Base-by-base conservation (phyloP, 2,888 invertebrate genomes). In the Cerastis leucographa region DNA sequence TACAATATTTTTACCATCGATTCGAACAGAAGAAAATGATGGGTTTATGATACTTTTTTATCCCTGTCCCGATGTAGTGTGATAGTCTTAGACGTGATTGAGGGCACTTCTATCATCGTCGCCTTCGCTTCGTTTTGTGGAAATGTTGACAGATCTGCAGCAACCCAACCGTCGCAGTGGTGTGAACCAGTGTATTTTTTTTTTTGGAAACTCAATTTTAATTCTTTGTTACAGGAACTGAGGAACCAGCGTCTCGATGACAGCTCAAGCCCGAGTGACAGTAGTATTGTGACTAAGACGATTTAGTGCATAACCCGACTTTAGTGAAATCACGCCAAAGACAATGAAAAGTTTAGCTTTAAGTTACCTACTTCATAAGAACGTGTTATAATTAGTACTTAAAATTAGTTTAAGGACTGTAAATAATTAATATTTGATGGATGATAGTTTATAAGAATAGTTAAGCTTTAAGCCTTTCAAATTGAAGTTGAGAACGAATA, bases 271-370 rank as follows among this genome's bases (percentile, higher is more conserved):
- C 96, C 96, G 19, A 96, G 96, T 89, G 96, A 96, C 80, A 95
- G 95, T 91, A 96, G 94, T 93, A 94, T 97, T 74, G 95, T 97
- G 90, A 96, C 96, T 86, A 97, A 97, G 90, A 97, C 97, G 85
- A 97, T 97, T 92, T 97, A 96, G 96, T 96, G 96, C 84, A 93
- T 93, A 94, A 96, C 96, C 90, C 94, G 96, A 84, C 95, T 96
- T 80, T 96, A 96, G 93, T 93, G 94, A 88, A 91, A 89, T 86
- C 80, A 91, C 90, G 85, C 89, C 86, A 92, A 90, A 92, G 91
- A 93, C 90, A 85, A 83, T 85, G 62, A 83, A 89, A 86, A 12
- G 25, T 69, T 68, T 85, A 85, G 76, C 56, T 83, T 72, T 85
- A 87, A 80, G 85, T 75, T 42, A 64, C 59, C 54, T 85, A 74